Evolutionary conservation across 2,888 invertebrate species (phyloP).

Genomic region (Bellardia pandia): DNA sequence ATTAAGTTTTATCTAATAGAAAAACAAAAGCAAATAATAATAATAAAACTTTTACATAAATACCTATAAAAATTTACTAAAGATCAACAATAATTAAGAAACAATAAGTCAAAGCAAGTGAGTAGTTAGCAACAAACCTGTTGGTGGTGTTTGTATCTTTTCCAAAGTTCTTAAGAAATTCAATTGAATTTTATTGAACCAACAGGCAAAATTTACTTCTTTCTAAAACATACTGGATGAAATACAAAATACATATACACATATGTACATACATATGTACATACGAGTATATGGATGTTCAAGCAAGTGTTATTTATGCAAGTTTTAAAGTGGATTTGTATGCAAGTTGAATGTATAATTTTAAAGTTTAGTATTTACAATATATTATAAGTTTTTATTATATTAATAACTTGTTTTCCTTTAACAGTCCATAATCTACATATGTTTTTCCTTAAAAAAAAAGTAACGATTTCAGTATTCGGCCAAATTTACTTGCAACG

Average conservation of each 20-base stretch:
- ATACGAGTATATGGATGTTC: too few relatives aligned
- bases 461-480: too few relatives aligned
- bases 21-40: slow-evolving; percentile 2
- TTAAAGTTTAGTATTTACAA: too few relatives aligned
- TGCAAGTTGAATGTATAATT: too few relatives aligned
- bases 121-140: slow-evolving; percentile 1
- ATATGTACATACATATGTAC: too few relatives aligned
- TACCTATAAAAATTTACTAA: not conserved
- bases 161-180: not conserved
- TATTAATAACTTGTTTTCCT: too few relatives aligned
- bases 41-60: not conserved
- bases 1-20: not conserved
- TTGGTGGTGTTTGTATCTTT: not conserved
- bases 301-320: too few relatives aligned
- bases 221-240: not conserved
- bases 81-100: slow-evolving; percentile 14
- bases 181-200: not conserved
- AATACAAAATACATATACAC: not conserved
- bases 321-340: too few relatives aligned
- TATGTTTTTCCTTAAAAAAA: too few relatives aligned
- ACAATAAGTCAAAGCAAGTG: not conserved
- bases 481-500: too few relatives aligned
- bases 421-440: too few relatives aligned
- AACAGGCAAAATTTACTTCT: not conserved
- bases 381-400: too few relatives aligned